Evolutionary conservation across 2,113 vertebrate species (phyloP).

Genomic region (Speoplatyrhinus poulsoni): DNA sequence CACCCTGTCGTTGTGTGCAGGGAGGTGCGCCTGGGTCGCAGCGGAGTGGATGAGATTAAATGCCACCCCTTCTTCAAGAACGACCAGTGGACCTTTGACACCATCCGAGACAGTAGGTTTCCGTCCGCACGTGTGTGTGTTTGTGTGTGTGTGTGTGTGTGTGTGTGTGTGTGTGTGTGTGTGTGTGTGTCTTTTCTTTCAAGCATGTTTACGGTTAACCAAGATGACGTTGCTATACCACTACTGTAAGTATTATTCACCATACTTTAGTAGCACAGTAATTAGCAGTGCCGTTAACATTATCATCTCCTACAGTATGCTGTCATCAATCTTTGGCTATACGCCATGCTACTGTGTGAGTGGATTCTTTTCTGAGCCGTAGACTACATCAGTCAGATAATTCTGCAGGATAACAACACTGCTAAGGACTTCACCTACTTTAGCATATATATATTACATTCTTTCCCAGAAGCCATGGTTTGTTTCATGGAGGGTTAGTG

Average conservation of each 20-base stretch:
- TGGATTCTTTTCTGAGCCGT: slow-evolving; percentile 22
- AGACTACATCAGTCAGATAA: slow-evolving; percentile 6
- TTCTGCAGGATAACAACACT: slow-evolving; percentile 20
- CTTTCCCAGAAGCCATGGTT: not conserved
- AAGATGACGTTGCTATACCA: slow-evolving; percentile 28
- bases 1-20: slow-evolving; percentile 77
- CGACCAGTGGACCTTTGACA: slow-evolving; percentile 97
- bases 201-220: not conserved
- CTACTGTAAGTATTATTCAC: slow-evolving; percentile 28
- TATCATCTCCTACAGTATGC: too few relatives aligned
- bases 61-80: slow-evolving; percentile 94
- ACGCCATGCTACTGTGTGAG: slow-evolving; percentile 9
- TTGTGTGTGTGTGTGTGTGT: not conserved
- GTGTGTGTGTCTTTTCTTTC: not conserved
- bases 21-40: slow-evolving; percentile 92
- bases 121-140: slow-evolving; percentile 1
- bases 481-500: not conserved
- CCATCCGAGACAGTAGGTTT: slow-evolving; percentile 94
- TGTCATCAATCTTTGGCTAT: not conserved
- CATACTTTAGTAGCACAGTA: slow-evolving; percentile 13
- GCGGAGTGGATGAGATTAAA: slow-evolving; percentile 94
- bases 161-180: not conserved
- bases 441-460: not conserved
- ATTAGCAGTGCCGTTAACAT: too few relatives aligned
- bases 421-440: not conserved